Conservation (phyloP, 1,140 invertebrate genomes). For the Odontomachus brunneus region DNA sequence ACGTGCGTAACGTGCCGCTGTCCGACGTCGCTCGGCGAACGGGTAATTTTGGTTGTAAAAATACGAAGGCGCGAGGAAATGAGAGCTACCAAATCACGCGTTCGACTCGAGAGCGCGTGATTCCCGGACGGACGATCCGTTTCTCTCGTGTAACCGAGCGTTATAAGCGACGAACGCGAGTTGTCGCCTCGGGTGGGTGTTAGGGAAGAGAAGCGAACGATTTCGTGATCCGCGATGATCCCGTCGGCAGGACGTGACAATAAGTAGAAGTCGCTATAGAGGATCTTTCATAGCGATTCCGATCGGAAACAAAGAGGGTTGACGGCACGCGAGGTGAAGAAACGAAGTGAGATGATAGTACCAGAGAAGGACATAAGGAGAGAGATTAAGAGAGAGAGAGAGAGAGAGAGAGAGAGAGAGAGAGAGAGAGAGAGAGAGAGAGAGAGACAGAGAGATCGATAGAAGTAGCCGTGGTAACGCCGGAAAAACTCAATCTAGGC, state of each 20-base stretch:
- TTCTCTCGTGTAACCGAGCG: too few relatives aligned
- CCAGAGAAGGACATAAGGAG: not conserved
- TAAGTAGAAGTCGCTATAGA: constrained; percentile 22
- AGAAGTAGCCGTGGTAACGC: constrained; percentile 22
- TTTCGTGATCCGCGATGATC: not conserved
- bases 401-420: not conserved
- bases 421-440: not conserved
- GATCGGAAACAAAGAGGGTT: not conserved
- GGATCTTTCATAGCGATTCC: constrained; percentile 21
- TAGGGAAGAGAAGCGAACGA: not conserved
- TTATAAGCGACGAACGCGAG: not conserved
- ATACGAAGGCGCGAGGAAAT: too few relatives aligned
- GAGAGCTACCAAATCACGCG: too few relatives aligned
- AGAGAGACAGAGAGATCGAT: constrained; percentile 56
- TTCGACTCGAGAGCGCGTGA: too few relatives aligned
- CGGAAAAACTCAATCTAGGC: constrained; percentile 78
- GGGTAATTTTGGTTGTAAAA: too few relatives aligned
- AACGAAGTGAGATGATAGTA: too few relatives aligned
- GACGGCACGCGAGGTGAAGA: too few relatives aligned
- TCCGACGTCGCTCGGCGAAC: too few relatives aligned
- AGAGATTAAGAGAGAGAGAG: not conserved
- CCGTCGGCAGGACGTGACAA: constrained; percentile 5
- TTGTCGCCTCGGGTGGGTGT: not conserved
- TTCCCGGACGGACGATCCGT: too few relatives aligned
- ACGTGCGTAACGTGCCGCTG: too few relatives aligned